Evolutionary conservation across 2,888 invertebrate genomes (phyloP), one percentile per base, ranked within the genome.

Genomic region (Acleris sparsana): DNA sequence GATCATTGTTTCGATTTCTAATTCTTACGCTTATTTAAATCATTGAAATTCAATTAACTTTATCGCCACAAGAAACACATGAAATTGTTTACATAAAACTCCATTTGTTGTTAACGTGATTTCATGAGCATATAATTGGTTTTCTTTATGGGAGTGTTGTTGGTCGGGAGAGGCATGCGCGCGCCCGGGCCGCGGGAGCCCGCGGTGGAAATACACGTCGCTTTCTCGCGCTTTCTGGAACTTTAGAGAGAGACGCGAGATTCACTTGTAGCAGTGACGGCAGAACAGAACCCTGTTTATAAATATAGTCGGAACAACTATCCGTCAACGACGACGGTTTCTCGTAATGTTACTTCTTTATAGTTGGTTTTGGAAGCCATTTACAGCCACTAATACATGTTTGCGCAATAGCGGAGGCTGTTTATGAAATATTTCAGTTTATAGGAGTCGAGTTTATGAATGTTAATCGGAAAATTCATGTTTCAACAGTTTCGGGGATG

Each of bases 61-160:
- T 48, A 43, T 48, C 44, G 20, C 33, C 49, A 49, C 43, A 49
- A 48, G 22, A 49, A 63, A 59, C 56, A 53, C 46, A 39, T 29
- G 58, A 49, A 39, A 48, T n/a, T 63, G 58, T 59, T 52, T 69
- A 44, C 62, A 53, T 48, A 29, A 71, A 73, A 73, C 75, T 73
- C 78, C 69, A 73, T 73, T 75, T 79, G 75, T 79, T 77, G 77
- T 75, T 74, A 71, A 74, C 76, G 71, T 75, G 72, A 76, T 78
- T 85, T 80, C 86, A 86, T 82, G 78, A 80, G 84, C 88, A 85
- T 88, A 85, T 87, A 87, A 90, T 90, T 88, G 87, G 80, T 83
- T 89, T 89, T 87, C 79, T 86, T 87, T 85, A 84, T 82, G 83
- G 78, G 76, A 74, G 78, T 78, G 80, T 80, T 85, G 87, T 87